A percentile compares a stretch with the other conserved stretches of the same genome.
phyloP scores from a whole-genome alignment of 2,888 invertebrate genomes.

The Endotricha flammealis region DNA sequence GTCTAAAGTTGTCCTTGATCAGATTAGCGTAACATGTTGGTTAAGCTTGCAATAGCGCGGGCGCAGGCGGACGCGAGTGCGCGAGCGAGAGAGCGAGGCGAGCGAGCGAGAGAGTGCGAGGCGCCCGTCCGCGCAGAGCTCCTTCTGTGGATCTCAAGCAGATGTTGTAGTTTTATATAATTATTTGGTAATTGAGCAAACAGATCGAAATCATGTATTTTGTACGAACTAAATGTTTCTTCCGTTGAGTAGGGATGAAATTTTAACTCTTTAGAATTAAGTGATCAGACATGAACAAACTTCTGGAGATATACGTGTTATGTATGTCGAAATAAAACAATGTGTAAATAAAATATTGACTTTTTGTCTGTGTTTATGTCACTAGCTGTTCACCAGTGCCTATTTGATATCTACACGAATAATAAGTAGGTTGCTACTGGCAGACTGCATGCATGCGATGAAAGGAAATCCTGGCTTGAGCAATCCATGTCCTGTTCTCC shows the following conservation, averaged over 20 bases:
- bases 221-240: conserved; percentile 68
- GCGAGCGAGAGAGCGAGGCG: conserved; percentile 23
- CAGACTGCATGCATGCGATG: no score
- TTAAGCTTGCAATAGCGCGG: conserved; percentile 23
- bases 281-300: conserved; percentile 74
- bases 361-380: conserved; percentile 56
- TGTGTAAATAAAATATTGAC: conserved; percentile 74
- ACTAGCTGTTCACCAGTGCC: conserved; percentile 23
- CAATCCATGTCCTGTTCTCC: no score
- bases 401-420: no score
- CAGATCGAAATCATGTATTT: conserved; percentile 74
- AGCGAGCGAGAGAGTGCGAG: conserved; percentile 24
- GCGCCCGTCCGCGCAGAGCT: conserved; percentile 19
- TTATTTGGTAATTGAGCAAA: conserved; percentile 56
- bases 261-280: conserved; percentile 58
- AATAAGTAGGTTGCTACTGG: no score
- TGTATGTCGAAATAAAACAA: conserved; percentile 71
- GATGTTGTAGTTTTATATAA: conserved; percentile 69
- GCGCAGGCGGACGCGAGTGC: conserved; percentile 26
- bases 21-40: conserved; percentile 50
- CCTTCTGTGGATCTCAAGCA: conserved; percentile 68
- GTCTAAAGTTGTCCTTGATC: conserved; percentile 64
- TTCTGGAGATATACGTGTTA: conserved; percentile 62
- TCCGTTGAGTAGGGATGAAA: conserved; percentile 68
- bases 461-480: no score